Base-by-base conservation (phyloP, 2,888 invertebrate species). In the Callinectes sapidus region DNA sequence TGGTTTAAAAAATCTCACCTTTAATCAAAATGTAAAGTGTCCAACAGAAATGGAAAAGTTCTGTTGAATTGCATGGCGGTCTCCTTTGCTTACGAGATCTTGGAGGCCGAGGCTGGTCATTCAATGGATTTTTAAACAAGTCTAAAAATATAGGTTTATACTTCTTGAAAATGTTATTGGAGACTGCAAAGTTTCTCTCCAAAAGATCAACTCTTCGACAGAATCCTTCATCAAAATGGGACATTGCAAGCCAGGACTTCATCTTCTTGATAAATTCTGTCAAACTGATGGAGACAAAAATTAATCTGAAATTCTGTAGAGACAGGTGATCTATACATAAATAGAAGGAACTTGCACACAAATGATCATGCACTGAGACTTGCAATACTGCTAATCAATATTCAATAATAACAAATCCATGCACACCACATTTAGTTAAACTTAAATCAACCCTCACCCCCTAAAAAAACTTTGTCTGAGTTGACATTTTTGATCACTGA, bases 211-310 rank as follows among this genome's bases (percentile, higher is more conserved):
- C 97, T 96, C 98, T 98, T 88, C 97, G 97, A 94, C 97, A 96
- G 95, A 99, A 98, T 92, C 98, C 97, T 95, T 97, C 97, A 0
- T 98, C 97, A 96, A 98, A 97, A 95, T 97, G 97, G 0, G 98
- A 97, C 98, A 99, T 99, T 95, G 98, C 98, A 94, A 98, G 97
- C 99, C 99, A 99, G 95, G 97, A 97, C 95, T 98, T 98, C 95
- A 99, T 98, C 96, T 99, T 99, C 95, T 97, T 97, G 95, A 99
- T 99, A 96, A 99, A 99, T 95, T 99, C 98, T 94, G 98, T 97
- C 94, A 99, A 96, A 95, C 98, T 98, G 96, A 94, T 96, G 96
- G 95, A 95, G 95, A 95, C 71, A 55, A 89, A 23, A 32, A 86
- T 42, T 77, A n/a, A 61, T 93, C 42, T 91, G 32, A 23, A 13